phyloP scores from a whole-genome alignment of 2,888 invertebrate genomes.

The Fragum whitleyi region DNA sequence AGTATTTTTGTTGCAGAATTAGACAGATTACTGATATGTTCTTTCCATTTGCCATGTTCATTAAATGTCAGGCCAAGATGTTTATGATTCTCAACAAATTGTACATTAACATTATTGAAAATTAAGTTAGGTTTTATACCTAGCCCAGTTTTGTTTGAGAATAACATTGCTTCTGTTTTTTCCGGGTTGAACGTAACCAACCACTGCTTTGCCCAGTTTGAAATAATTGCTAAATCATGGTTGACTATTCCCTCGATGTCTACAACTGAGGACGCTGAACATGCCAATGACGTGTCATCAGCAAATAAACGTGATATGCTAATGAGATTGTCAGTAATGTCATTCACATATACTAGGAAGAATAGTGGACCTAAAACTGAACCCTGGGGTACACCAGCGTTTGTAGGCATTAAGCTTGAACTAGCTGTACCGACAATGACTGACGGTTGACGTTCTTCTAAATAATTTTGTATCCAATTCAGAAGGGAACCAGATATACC shows the following conservation, averaged over 20 bases:
- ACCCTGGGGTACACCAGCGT: conserved; percentile 12
- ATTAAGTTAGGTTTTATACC: neutral
- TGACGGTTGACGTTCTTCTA: conserved; percentile 18
- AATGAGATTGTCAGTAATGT: conserved; percentile 31
- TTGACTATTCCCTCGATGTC: conserved; percentile 22
- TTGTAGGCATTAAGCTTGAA: neutral
- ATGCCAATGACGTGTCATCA: too few species aligned
- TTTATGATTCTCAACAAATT: conserved; percentile 23
- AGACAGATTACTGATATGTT: conserved; percentile 6
- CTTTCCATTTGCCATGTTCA: neutral
- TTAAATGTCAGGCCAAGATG: conserved; percentile 29
- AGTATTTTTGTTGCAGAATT: conserved; percentile 8
- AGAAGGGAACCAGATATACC: conserved; percentile 35
- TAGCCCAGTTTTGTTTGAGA: neutral
- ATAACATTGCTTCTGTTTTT: conserved; percentile 8
- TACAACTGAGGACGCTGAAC: neutral
- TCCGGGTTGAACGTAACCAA: conserved; percentile 8
- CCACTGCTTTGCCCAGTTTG: neutral
- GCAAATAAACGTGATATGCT: conserved; percentile 24
- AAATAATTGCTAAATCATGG: neutral
- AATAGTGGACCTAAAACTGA: too few species aligned
- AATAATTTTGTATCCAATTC: conserved; percentile 33
- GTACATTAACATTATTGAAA: conserved; percentile 11
- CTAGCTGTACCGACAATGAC: neutral
- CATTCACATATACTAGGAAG: neutral